A percentile compares a stretch with the other conserved stretches of the same genome.
phyloP scores from a whole-genome alignment of 1,140 invertebrate species.

The Achroia grisella region DNA sequence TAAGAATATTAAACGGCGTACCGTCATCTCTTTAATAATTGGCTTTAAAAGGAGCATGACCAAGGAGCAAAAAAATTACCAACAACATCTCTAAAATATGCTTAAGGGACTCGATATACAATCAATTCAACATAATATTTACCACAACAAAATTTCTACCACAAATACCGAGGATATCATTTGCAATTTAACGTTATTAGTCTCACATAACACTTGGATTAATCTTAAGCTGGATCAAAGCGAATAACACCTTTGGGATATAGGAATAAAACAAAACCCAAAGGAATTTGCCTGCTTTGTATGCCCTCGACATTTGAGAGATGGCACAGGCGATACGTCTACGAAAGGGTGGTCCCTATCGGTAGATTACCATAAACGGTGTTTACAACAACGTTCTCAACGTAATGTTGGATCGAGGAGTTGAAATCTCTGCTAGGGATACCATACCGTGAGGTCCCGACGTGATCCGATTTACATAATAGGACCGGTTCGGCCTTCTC shows the following conservation, averaged over 20 bases:
- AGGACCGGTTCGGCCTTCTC: constrained; percentile 26
- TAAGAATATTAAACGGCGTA: too few relatives aligned
- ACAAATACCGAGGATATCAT: too few relatives aligned
- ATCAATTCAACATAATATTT: too few relatives aligned
- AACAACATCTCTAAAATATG: too few relatives aligned
- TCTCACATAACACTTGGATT: too few relatives aligned
- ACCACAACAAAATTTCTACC: too few relatives aligned
- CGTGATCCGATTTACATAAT: constrained; percentile 54
- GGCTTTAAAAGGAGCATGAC: too few relatives aligned
- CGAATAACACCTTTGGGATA: constrained; percentile 11
- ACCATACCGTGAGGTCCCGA: constrained; percentile 35
- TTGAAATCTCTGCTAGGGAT: constrained; percentile 37
- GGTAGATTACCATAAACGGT: constrained; percentile 30
- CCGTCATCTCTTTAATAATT: too few relatives aligned
- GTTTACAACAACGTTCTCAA: constrained; percentile 22
- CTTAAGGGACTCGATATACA: too few relatives aligned
- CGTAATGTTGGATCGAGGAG: constrained; percentile 25
- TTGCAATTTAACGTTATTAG: too few relatives aligned
- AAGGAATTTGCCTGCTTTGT: neutral
- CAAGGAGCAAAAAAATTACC: too few relatives aligned
- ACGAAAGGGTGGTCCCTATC: constrained; percentile 13
- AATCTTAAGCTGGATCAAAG: neutral
- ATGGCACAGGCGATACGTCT: constrained; percentile 18
- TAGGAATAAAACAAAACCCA: constrained; percentile 14
- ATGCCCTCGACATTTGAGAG: constrained; percentile 18